Conservation (phyloP, 2,797 vertebrate genomes). For the Sarcoramphus papa region DNA sequence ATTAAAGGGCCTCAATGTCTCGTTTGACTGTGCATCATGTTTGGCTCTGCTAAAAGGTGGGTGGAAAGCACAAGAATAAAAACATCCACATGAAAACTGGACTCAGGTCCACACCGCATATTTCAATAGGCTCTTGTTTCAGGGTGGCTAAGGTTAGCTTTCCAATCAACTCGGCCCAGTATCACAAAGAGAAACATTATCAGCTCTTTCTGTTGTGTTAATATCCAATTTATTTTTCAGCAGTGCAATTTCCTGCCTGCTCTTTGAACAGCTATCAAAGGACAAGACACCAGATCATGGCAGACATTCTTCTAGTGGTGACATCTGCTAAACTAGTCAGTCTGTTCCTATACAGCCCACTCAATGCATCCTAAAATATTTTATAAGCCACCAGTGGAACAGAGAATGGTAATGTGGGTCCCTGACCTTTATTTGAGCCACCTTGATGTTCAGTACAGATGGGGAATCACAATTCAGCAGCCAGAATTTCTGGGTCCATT, state of each 20-base stretch:
- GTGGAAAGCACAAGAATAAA: background rate
- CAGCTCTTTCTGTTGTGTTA: background rate
- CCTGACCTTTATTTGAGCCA: constrained; percentile 46
- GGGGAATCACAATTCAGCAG: constrained; percentile 8
- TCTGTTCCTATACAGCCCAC: constrained; percentile 44
- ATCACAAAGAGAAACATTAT: constrained; percentile 29
- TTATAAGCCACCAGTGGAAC: constrained; percentile 38
- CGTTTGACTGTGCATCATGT: background rate
- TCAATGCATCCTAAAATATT: constrained; percentile 53
- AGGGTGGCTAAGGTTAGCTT: background rate
- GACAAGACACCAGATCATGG: constrained; percentile 46
- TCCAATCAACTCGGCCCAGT: background rate
- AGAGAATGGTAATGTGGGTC: background rate
- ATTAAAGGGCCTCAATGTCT: background rate
- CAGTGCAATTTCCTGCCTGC: constrained; percentile 57
- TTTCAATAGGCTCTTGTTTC: background rate
- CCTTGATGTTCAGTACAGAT: constrained; percentile 36
- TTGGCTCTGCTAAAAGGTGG: background rate
- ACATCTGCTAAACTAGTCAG: constrained; percentile 60
- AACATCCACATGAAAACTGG: background rate
- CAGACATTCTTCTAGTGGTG: constrained; percentile 41
- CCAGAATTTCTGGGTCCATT: constrained; percentile 18
- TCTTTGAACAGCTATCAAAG: constrained; percentile 57
- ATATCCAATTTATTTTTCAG: constrained; percentile 45
- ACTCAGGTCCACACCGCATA: background rate